Percentiles rank a stretch among this genome's conserved stretches.
These are phyloP conservation scores for Caenorhabditis sp. DNA, from an alignment of 2,888 invertebrate genomes.

Conservation along the genomic window DNA sequence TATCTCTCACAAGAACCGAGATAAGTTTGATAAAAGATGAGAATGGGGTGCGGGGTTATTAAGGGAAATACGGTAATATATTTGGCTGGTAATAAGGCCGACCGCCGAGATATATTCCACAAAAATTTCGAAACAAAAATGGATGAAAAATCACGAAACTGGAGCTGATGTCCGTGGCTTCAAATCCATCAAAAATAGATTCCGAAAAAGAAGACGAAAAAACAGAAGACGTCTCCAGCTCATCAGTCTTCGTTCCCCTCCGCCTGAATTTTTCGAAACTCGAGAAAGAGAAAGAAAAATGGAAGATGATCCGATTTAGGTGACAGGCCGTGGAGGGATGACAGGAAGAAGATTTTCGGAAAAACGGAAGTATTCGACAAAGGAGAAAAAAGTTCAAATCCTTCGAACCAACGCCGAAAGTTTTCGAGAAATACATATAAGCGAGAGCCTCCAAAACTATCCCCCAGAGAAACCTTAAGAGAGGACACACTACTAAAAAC, in stretches of 20 bases:
- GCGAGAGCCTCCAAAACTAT: background rate
- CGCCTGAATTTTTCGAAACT: background rate
- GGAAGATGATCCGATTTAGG: conserved; percentile 54
- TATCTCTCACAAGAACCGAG: too few relatives aligned
- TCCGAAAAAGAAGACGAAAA: background rate
- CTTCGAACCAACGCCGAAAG: too few relatives aligned
- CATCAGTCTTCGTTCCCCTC: conserved; percentile 10
- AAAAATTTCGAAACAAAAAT: background rate
- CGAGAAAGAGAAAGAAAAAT: too few relatives aligned
- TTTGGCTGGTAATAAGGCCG: too few relatives aligned
- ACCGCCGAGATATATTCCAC: too few relatives aligned
- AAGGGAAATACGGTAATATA: too few relatives aligned
- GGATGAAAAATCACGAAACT: background rate
- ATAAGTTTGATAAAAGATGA: too few relatives aligned
- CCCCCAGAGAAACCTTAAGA: conserved; percentile 12
- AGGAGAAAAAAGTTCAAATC: conserved; percentile 14
- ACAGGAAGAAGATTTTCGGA: background rate
- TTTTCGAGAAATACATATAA: conserved; percentile 16
- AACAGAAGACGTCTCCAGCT: conserved; percentile 1
- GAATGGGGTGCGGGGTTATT: too few relatives aligned
- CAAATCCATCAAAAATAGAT: conserved; percentile 8
- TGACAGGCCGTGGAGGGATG: background rate
- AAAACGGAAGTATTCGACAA: background rate
- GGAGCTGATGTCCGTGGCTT: background rate
- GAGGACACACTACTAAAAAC: conserved; percentile 2